Conservation (phyloP, 2,797 vertebrate genomes). For the Lacerta viridis region DNA sequence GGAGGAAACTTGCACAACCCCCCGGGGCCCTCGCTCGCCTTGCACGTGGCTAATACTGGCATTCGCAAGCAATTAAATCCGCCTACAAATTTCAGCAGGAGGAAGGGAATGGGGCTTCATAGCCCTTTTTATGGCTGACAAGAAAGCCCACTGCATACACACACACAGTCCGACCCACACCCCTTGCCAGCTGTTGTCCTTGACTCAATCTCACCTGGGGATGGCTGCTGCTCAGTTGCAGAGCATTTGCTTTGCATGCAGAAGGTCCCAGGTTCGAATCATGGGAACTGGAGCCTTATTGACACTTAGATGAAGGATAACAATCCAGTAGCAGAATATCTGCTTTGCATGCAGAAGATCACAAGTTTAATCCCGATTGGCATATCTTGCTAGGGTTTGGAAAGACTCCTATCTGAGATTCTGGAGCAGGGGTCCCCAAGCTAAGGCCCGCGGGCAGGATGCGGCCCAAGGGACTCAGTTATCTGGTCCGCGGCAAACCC, state of each 20-base stretch:
- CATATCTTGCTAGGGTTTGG: neutral
- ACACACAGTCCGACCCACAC: neutral
- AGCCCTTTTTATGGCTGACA: slow-evolving; percentile 43
- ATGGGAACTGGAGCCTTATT: too few relatives aligned
- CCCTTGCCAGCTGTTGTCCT: slow-evolving; percentile 27
- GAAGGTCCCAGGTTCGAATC: neutral
- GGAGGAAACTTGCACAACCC: slow-evolving; percentile 15
- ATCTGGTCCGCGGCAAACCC: too few relatives aligned
- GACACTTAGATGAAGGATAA: neutral
- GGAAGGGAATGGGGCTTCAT: neutral
- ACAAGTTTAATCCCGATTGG: neutral
- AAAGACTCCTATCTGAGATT: too few relatives aligned
- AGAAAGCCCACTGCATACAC: neutral
- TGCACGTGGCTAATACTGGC: slow-evolving; percentile 49
- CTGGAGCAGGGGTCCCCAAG: too few relatives aligned
- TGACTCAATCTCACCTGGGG: neutral
- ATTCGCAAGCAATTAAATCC: slow-evolving; percentile 46
- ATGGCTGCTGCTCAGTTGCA: neutral
- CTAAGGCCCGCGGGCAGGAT: too few relatives aligned
- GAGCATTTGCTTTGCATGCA: neutral
- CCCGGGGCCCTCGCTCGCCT: slow-evolving; percentile 20
- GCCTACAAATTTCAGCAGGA: neutral
- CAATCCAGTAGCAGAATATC: neutral
- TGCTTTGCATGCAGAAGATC: neutral
- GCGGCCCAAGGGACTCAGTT: too few relatives aligned